phyloP scores from a whole-genome alignment of 2,797 vertebrate genomes.

The Chiloscyllium punctatum region DNA sequence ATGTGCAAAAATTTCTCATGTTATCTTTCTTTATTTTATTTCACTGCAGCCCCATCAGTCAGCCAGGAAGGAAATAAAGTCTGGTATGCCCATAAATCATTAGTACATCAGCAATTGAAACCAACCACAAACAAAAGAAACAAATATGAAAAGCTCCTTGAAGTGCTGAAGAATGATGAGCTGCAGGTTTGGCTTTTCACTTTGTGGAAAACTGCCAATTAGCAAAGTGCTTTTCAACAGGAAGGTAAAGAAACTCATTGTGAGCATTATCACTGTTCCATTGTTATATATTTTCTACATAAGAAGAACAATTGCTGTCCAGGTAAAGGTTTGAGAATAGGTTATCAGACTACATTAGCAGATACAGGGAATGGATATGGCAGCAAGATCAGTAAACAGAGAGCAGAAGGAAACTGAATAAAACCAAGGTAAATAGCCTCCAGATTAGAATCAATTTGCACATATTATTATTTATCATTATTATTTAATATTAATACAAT shows the following conservation, averaged over 20 bases:
- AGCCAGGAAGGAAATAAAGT: not conserved
- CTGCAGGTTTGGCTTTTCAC: not conserved
- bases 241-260: not conserved
- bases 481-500: no score
- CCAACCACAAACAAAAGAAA: not conserved
- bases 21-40: not conserved
- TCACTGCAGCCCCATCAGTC: not conserved
- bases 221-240: constrained; percentile 15
- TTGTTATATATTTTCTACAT: not conserved
- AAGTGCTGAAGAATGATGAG: not conserved
- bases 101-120: not conserved
- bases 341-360: not conserved
- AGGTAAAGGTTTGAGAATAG: not conserved
- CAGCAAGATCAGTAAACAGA: not conserved
- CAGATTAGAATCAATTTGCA: not conserved
- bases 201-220: not conserved
- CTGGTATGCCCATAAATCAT: constrained; percentile 9
- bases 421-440: not conserved
- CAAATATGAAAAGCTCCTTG: not conserved
- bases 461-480: not conserved
- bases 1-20: not conserved
- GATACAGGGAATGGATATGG: not conserved
- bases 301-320: not conserved
- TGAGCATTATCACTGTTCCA: not conserved
- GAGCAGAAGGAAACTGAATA: not conserved